Percentiles rank a stretch among this genome's conserved stretches.
These are phyloP conservation scores for Callocephalon fimbriatum DNA, from an alignment of 2,113 vertebrate genomes.

Conservation along the genomic window DNA sequence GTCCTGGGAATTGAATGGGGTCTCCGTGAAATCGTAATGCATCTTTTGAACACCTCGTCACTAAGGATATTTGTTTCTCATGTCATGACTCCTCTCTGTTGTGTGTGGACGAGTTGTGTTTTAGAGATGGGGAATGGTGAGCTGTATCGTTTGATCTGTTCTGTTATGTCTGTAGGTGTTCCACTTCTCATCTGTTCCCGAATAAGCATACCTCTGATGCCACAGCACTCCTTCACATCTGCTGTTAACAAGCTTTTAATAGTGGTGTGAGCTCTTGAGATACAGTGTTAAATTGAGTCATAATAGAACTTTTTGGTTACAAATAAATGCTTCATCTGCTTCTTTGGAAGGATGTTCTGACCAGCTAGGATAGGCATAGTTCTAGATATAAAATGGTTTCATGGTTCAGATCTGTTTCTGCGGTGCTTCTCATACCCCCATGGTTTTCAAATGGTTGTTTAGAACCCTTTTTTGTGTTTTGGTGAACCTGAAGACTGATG, in stretches of 20 bases:
- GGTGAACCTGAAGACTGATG: neutral
- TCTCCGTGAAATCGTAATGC: neutral
- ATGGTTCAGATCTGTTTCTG: neutral
- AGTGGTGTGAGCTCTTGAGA: neutral
- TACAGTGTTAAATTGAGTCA: neutral
- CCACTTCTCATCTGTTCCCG: neutral
- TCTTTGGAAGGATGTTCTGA: neutral
- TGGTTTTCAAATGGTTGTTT: neutral
- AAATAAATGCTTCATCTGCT: neutral
- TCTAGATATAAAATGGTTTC: neutral
- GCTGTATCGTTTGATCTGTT: neutral
- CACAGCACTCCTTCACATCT: neutral
- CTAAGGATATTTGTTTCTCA: neutral
- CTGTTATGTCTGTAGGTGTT: neutral
- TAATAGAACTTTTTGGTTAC: neutral
- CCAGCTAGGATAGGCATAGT: neutral
- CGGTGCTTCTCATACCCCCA: accelerated
- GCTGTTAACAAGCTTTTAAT: neutral
- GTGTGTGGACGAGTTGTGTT: neutral
- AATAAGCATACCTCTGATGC: neutral
- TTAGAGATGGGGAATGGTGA: neutral
- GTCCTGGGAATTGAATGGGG: neutral
- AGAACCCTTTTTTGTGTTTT: neutral
- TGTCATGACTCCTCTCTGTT: neutral
- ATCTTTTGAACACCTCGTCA: accelerated